phyloP scores from a whole-genome alignment of 2,797 vertebrate genomes.

The Oryzias sinensis region DNA sequence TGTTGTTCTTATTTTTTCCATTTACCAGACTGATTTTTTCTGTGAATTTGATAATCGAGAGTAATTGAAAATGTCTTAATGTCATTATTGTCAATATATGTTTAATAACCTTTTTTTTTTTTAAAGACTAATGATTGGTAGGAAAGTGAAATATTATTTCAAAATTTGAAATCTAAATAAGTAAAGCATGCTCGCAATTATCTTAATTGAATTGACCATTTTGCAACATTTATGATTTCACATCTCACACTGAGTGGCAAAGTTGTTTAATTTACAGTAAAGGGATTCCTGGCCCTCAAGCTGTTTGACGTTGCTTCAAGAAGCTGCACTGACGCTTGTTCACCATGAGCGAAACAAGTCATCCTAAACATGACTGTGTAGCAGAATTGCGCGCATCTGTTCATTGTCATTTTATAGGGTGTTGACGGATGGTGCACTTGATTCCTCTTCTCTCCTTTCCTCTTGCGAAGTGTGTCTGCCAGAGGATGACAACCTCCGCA shows the following conservation, averaged over 20 bases:
- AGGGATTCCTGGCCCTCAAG: constrained; percentile 24
- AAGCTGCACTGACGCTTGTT: constrained; percentile 20
- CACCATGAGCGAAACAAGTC: constrained; percentile 49
- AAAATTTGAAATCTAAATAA: neutral
- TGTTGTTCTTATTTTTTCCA: too few species aligned
- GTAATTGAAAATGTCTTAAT: constrained; percentile 1
- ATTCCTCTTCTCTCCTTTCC: constrained; percentile 35
- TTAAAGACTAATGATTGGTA: neutral
- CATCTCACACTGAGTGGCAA: constrained; percentile 28
- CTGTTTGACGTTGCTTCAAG: constrained; percentile 18
- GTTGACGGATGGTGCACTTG: constrained; percentile 69
- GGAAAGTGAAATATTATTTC: neutral
- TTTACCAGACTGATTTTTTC: too few species aligned
- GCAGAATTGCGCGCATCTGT: constrained; percentile 54
- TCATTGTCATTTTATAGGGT: constrained; percentile 66
- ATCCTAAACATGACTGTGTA: constrained; percentile 54
- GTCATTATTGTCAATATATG: constrained; percentile 8
- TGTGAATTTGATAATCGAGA: constrained; percentile 4
- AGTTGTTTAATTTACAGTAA: constrained; percentile 49
- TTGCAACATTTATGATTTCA: constrained; percentile 12
- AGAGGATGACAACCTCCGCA: constrained; percentile 32
- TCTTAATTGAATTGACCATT: constrained; percentile 1
- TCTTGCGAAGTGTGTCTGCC: constrained; percentile 35
- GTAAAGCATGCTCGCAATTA: neutral
- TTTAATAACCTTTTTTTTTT: neutral